phyloP scores from a whole-genome alignment of 1,140 invertebrate species.

The Drosophila pseudoobscura region DNA sequence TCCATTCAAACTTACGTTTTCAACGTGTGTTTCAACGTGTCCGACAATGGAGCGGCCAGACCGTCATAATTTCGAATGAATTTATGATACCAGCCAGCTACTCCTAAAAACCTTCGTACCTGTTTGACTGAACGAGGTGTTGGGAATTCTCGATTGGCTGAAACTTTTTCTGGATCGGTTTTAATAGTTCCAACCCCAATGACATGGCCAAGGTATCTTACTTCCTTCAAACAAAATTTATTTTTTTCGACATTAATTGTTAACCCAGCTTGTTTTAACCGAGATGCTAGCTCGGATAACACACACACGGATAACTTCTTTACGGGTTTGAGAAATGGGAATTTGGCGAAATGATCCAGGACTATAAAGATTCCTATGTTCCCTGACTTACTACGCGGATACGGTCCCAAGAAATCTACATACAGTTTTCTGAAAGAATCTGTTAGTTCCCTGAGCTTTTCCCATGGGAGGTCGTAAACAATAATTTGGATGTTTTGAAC shows the following conservation, averaged over 20 bases:
- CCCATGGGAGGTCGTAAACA: too few species aligned
- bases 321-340: not conserved
- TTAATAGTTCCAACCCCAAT: not conserved
- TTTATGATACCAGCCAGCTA: not conserved
- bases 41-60: not conserved
- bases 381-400: not conserved
- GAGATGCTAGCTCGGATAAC: not conserved
- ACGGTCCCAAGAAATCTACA: conserved; percentile 11
- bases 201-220: conserved; percentile 5
- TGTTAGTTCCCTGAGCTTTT: too few species aligned
- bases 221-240: conserved; percentile 5
- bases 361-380: conserved; percentile 16
- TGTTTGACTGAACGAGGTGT: not conserved
- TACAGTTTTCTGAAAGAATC: not conserved
- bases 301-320: not conserved
- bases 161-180: not conserved
- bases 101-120: conserved; percentile 3
- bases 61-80: conserved; percentile 8
- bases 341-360: not conserved
- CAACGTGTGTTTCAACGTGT: not conserved
- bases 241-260: conserved; percentile 18
- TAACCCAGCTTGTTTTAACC: conserved; percentile 3
- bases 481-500: not conserved
- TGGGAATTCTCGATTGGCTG: not conserved
- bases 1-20: not conserved